These are phyloP conservation scores for Chrysogorgia sp. DNA, from an alignment of 92 coral and sea anemone genomes.

Conservation along the genomic window DNA sequence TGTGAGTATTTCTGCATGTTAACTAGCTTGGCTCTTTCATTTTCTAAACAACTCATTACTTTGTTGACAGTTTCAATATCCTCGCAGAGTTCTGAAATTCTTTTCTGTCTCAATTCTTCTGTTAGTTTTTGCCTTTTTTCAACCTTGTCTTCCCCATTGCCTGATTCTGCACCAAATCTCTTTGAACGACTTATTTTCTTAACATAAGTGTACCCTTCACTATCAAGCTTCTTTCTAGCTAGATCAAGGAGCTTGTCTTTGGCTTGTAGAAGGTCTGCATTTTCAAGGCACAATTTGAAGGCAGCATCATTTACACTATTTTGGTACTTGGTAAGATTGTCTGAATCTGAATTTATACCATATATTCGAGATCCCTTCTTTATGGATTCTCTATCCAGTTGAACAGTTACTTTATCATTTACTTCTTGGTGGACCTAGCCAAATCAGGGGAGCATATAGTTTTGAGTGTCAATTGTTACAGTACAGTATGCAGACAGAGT, in stretches of 20 bases:
- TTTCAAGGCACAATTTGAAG: slow-evolving; percentile 37
- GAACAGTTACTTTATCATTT: slow-evolving; percentile 40
- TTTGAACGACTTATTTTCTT: slow-evolving; percentile 60
- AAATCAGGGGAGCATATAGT: too few species aligned
- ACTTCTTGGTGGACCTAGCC: too few species aligned
- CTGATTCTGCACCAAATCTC: slow-evolving; percentile 45
- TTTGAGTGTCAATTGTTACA: too few species aligned
- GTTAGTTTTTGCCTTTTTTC: slow-evolving; percentile 57
- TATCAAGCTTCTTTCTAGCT: slow-evolving; percentile 42
- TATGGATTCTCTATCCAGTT: slow-evolving; percentile 27
- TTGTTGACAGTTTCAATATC: slow-evolving; percentile 56
- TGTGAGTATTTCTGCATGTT: slow-evolving; percentile 61
- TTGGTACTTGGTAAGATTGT: slow-evolving; percentile 38
- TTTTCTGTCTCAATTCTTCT: slow-evolving; percentile 51
- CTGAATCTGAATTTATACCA: slow-evolving; percentile 25
- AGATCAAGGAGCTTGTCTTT: slow-evolving; percentile 39
- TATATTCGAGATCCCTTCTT: slow-evolving; percentile 33
- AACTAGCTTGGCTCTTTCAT: slow-evolving; percentile 31
- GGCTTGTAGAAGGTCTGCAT: slow-evolving; percentile 23
- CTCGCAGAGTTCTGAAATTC: slow-evolving; percentile 42
- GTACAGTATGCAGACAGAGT: too few species aligned
- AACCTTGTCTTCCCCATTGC: slow-evolving; percentile 16
- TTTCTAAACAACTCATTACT: slow-evolving; percentile 49
- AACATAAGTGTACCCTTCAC: slow-evolving; percentile 52
- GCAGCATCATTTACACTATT: slow-evolving; percentile 43